Percentiles rank a stretch among this genome's conserved stretches.
phyloP scores from a whole-genome alignment of 2,113 vertebrate species.

The Porphyrio hochstetteri region DNA sequence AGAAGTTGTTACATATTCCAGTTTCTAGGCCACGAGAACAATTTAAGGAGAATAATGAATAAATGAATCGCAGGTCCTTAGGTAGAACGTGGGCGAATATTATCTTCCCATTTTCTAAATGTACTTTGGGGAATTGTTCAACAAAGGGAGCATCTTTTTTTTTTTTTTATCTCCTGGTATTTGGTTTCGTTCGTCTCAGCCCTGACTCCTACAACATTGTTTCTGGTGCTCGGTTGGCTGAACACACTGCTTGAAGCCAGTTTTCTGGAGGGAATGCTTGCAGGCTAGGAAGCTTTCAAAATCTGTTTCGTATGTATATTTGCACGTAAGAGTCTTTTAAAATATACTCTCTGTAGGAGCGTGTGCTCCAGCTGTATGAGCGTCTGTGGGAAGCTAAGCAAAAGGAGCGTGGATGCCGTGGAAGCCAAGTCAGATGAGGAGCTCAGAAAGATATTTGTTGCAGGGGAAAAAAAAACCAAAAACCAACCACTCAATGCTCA shows the following conservation, averaged over 20 bases:
- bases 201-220: fast-evolving
- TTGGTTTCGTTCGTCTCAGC: constrained; percentile 9
- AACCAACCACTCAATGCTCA: neutral
- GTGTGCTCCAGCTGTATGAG: neutral
- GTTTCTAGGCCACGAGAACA: neutral
- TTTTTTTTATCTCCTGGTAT: neutral
- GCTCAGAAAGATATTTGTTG: neutral
- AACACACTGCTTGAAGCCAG: fast-evolving
- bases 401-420: neutral
- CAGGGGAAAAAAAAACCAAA: neutral
- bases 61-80: neutral
- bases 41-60: neutral
- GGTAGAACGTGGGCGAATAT: neutral
- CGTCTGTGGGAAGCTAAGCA: neutral
- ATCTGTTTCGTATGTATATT: constrained; percentile 22
- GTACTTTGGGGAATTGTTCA: neutral
- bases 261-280: constrained; percentile 14
- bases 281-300: constrained; percentile 31
- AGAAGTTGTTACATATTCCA: neutral
- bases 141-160: neutral
- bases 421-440: neutral
- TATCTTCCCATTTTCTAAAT: neutral
- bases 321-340: neutral
- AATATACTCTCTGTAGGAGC: neutral
- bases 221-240: neutral